Base-by-base conservation (phyloP, 2,797 vertebrate species). In the Glyptemys insculpta region DNA sequence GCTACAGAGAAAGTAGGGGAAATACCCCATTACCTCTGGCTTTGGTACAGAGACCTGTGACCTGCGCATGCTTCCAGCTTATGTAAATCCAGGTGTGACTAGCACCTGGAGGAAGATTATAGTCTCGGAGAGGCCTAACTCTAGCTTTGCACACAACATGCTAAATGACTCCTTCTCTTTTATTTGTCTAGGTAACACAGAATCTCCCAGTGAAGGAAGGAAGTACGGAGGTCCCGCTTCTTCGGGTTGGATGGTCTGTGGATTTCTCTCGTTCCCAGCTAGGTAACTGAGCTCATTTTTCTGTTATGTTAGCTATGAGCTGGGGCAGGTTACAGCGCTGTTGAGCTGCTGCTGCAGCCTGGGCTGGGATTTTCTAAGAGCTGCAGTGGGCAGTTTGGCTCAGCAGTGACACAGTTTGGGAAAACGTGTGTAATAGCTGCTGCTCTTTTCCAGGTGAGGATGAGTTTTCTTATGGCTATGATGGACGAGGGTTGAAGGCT, bases 221-320 rank as follows among this genome's bases (percentile, higher is more conserved):
- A 41, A 95, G 95, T 88, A 87, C 95, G 10, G 98, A 98, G 81
- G 83, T 93, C 4, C 98, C 98, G 31, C 96, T 99, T 37, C 97
- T 99, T 59, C 98, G 99, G 93, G 98, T 99, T 3, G 99, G 99
- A 65, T 99, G 99, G 99, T 99, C 99, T 44, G 94, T 98, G 85
- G 98, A 97, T 12, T 90, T 96, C 94, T 96, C 98, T 68, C 98
- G 97, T 85, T 96, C 99, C n/a, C 98, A 99, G 96, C 98, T 99
- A 76, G 99, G 99, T 99, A 97, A 98, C 47, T 34, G 25, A n/a
- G 10, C 3, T 12, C 83, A 12, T 76, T 88, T 84, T 85, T 81
- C 79, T 31, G 31, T 78, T 88, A 41, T 15, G 5, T 41, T 16
- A 25, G 31, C 49, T 34, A n/a, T 52, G 21, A 81, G 12, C 52